Evolutionary conservation across 2,888 invertebrate species (phyloP), one percentile per base, ranked within the genome.

Genomic region (Cacoxenus indagator): DNA sequence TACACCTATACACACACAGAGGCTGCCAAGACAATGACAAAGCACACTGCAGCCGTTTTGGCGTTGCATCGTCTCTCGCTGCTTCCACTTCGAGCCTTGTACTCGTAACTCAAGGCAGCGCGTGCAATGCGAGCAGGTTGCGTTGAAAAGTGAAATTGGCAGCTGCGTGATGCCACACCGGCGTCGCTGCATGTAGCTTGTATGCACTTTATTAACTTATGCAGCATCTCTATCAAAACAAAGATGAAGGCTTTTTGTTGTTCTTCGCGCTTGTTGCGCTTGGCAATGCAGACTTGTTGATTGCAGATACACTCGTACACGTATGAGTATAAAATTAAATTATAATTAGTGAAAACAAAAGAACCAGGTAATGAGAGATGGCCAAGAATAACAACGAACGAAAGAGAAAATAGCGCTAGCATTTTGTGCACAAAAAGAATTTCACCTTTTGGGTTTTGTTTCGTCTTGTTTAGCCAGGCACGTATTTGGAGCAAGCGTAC

Each of bases 1-100:
- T 45, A 67, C 31, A 37, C 57, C 65, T 46, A n/a, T 67, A 73
- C 69, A 71, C 71, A 65, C 57, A 57, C 37, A 66, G 6, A 51
- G 31, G 73, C 51, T 27, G 19, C 51, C n/a, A 8, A 57, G 55
- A 73, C 78, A 78, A 76, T 74, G 77, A 78, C 73, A 74, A 75
- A 78, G 75, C 73, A 51, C 62, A 9, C 9, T 59, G 29, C 31
- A 37, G 17, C 22, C 8, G 51, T 22, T 51, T 51, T 55, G n/a
- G 14, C n/a, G 5, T 4, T 54, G 22, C 6, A 11, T 55, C 14
- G 24, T 22, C 2, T 55, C 4, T 55, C 26, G 24, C 17, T 27
- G 27, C 6, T 55, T 27, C n/a, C 27, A 14, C 2, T 55, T 55
- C 14, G 14, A 55, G 26, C 6, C 9, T 51, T 55, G 11, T n/a